phyloP scores from a whole-genome alignment of 2,113 vertebrate species.

The Pelvicachromis taeniatus region DNA sequence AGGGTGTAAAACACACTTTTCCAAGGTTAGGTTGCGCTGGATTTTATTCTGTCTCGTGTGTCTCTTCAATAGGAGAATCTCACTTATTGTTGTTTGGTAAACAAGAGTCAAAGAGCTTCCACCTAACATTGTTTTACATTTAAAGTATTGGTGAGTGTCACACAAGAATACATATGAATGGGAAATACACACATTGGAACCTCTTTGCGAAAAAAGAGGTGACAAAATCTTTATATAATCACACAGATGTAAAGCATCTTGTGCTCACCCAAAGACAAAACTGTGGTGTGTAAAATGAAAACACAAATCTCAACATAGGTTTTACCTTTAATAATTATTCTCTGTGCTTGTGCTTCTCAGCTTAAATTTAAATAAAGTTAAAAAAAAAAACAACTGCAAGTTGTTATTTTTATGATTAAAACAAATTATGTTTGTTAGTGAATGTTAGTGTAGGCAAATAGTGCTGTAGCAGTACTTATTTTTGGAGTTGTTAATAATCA shows the following conservation, averaged over 20 bases:
- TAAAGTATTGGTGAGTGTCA: not conserved
- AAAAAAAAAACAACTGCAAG: not conserved
- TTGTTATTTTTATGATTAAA: not conserved
- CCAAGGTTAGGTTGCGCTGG: not conserved
- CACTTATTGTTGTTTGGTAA: not conserved
- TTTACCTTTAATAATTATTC: not conserved
- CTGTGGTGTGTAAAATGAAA: not conserved
- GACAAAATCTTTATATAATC: not conserved
- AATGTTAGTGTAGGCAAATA: not conserved
- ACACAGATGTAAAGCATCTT: not conserved
- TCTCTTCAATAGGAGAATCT: not conserved
- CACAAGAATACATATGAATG: not conserved
- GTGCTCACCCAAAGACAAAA: not conserved
- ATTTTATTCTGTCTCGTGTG: not conserved
- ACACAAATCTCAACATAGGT: not conserved
- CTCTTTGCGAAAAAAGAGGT: not conserved
- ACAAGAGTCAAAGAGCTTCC: not conserved
- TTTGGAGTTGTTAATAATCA: not conserved
- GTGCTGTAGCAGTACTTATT: not conserved
- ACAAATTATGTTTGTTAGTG: not conserved
- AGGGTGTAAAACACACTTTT: slow-evolving; percentile 30
- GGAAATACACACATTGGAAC: not conserved
- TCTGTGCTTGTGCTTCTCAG: not conserved
- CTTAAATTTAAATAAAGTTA: not conserved
- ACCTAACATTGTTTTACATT: not conserved